Conservation (phyloP, 2,113 vertebrate species). For the Catagonus wagneri region DNA sequence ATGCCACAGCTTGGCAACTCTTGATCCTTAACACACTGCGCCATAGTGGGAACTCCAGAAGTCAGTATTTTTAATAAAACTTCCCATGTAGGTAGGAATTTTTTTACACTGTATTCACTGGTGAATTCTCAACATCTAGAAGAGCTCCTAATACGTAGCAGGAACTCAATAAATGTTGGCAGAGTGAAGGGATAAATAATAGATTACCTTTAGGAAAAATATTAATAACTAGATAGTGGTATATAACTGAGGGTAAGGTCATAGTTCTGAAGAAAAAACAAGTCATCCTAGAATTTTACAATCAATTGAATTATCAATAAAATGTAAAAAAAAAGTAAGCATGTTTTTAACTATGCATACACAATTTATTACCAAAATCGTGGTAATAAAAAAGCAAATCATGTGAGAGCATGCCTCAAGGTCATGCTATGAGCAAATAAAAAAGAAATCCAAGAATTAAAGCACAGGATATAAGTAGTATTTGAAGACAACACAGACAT, state of each 20-base stretch:
- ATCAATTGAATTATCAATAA: constrained; percentile 4
- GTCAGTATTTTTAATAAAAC: neutral
- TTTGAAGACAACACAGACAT: neutral
- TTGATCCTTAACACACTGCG: too few species aligned
- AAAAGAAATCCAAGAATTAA: neutral
- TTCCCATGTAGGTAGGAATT: neutral
- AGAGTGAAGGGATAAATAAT: neutral
- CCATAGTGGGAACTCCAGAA: neutral
- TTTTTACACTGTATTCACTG: neutral
- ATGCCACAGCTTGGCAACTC: too few species aligned
- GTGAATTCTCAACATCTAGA: neutral
- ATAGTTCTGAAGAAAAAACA: neutral
- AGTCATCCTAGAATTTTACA: neutral
- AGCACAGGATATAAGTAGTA: neutral
- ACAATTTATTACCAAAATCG: neutral
- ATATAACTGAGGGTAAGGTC: neutral
- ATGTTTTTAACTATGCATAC: neutral
- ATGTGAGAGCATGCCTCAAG: neutral
- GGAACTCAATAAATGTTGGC: neutral
- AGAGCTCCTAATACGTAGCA: neutral
- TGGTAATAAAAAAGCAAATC: too few species aligned
- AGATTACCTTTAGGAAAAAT: neutral
- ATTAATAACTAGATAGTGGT: neutral
- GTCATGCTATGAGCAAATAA: neutral
- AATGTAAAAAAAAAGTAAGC: constrained; percentile 8